Conservation (phyloP, 2,797 vertebrate genomes). For the Champsocephalus gunnari region DNA sequence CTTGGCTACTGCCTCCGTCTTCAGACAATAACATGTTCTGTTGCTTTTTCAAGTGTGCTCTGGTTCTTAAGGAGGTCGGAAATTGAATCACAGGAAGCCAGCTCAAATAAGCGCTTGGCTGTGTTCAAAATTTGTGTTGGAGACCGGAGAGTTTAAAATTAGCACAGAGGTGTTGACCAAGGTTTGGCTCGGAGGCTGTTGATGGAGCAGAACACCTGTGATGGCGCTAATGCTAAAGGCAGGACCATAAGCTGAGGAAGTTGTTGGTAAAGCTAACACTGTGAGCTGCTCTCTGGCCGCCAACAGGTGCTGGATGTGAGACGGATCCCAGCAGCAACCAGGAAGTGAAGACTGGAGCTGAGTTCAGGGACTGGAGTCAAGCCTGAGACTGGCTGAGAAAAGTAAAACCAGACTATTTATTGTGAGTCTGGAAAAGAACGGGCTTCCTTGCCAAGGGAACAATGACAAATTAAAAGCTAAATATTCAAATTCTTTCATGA, state of each 20-base stretch:
- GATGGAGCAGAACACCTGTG: slow-evolving; percentile 21
- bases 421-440: slow-evolving; percentile 67
- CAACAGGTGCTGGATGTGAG: slow-evolving; percentile 31
- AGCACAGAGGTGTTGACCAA: slow-evolving; percentile 52
- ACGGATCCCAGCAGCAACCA: slow-evolving; percentile 9
- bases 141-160: slow-evolving; percentile 46
- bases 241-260: slow-evolving; percentile 13
- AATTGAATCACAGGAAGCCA: slow-evolving; percentile 23
- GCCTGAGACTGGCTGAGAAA: slow-evolving; percentile 48
- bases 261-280: slow-evolving; percentile 4
- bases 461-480: slow-evolving; percentile 49
- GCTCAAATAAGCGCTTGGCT: slow-evolving; percentile 9
- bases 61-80: slow-evolving; percentile 15
- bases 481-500: slow-evolving; percentile 36
- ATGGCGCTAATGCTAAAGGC: slow-evolving; percentile 18
- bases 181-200: slow-evolving; percentile 24
- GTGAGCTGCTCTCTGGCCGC: slow-evolving; percentile 26
- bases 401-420: slow-evolving; percentile 47
- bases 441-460: slow-evolving; percentile 60
- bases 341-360: slow-evolving; percentile 30
- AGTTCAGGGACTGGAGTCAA: slow-evolving; percentile 16
- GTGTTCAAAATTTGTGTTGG: slow-evolving; percentile 41
- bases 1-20: neutral
- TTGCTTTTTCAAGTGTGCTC: slow-evolving; percentile 14
- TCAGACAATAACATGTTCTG: slow-evolving; percentile 21